Evolutionary conservation across 2,113 vertebrate genomes (phyloP).

Genomic region (Gallinago media): DNA sequence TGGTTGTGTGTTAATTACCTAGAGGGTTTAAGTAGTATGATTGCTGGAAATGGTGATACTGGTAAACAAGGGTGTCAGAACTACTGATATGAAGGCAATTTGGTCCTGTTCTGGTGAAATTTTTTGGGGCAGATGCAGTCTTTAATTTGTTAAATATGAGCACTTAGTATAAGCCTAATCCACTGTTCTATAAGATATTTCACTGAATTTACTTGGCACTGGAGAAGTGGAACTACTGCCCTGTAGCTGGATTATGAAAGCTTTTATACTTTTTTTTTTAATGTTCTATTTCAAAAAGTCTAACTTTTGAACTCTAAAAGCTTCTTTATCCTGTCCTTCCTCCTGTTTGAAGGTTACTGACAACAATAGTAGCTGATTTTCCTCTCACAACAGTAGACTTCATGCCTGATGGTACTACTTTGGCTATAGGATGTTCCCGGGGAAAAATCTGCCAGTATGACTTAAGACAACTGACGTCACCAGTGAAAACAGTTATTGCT

Average conservation of each 20-base stretch:
- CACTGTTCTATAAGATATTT: neutral
- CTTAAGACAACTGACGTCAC: constrained; percentile 89
- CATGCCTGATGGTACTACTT: constrained; percentile 89
- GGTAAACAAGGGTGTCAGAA: neutral
- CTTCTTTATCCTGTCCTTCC: neutral
- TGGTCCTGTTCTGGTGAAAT: neutral
- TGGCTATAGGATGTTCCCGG: constrained; percentile 91
- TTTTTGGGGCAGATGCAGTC: neutral
- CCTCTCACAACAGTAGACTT: constrained; percentile 95
- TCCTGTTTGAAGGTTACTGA: constrained; percentile 76
- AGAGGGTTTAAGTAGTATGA: neutral
- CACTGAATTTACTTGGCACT: neutral
- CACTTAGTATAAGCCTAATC: neutral
- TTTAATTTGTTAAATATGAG: neutral
- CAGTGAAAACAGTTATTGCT: constrained; percentile 85
- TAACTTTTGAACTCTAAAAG: neutral
- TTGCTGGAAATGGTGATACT: neutral
- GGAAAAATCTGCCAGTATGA: constrained; percentile 95
- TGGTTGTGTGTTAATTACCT: too few relatives aligned
- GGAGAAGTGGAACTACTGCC: neutral
- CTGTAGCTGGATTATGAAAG: neutral
- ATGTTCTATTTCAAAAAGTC: neutral
- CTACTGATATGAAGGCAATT: neutral
- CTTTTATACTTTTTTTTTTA: neutral
- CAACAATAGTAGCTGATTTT: constrained; percentile 86